Evolutionary conservation across 2,797 vertebrate genomes (phyloP), one percentile per base, ranked within the genome.

Genomic region (Harpagifer antarcticus): DNA sequence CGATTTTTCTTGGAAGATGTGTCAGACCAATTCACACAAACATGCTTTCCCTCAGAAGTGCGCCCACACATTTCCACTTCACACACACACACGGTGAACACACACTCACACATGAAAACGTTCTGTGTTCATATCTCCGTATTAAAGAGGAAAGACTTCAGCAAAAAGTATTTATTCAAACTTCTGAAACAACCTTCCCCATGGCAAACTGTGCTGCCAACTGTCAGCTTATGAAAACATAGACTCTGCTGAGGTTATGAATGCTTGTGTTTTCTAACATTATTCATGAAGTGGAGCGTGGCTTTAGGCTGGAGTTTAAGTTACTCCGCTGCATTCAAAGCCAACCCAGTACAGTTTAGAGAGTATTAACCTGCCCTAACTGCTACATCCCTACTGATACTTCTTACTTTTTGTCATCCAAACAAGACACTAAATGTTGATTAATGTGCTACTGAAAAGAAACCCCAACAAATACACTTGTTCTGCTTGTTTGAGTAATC

Each of bases 121-220:
- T 62, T 16, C 31, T 16, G 17, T 47, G 42, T 53, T 68, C 19
- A 37, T 59, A 37, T 74, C 69, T 59, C 68, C 73, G 65, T 68
- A 52, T 77, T 61, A 68, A 79, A 75, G 52, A 56, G 67, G 33
- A 67, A 54, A 52, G 55, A 72, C 67, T 81, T 76, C 15, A 59
- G 56, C 70, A 43, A 64, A 70, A 65, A 76, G 77, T 72, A 79
- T 82, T 74, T 60, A 74, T 59, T 44, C 44, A 60, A 73, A 76
- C 59, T 67, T 80, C 56, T 52, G 64, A 56, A 61, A 60, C 64
- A 68, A 83, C 76, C 71, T 76, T 81, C 73, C 82, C 55, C 0
- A 16, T 12, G 62, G 79, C 83, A 67, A 68, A 52, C 42, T 57
- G 3, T 20, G 27, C 53, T 10, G 49, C 61, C 50, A 58, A 56